These are phyloP conservation scores for Boloria euphrosyne DNA, from an alignment of 2,888 invertebrate species.

Conservation along the genomic window DNA sequence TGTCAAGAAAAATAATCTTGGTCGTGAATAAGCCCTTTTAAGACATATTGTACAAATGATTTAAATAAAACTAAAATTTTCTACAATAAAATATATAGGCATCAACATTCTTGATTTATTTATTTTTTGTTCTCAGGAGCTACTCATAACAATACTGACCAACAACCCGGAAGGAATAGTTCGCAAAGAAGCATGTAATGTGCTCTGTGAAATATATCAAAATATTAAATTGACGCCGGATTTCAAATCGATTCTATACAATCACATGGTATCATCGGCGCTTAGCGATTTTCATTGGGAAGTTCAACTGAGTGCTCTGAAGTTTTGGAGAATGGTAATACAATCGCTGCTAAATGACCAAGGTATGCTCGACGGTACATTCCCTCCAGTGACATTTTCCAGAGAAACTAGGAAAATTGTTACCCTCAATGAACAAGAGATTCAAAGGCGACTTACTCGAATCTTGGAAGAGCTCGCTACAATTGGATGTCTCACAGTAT, in stretches of 20 bases:
- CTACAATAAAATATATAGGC: background rate
- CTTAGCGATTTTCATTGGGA: slow-evolving; percentile 91
- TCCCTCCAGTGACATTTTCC: slow-evolving; percentile 91
- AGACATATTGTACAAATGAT: no score
- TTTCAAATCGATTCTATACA: slow-evolving; percentile 81
- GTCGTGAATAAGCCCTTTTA: no score
- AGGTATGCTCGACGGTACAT: slow-evolving; percentile 92
- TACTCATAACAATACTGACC: slow-evolving; percentile 81
- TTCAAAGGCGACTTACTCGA: slow-evolving; percentile 84
- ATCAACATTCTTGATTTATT: background rate
- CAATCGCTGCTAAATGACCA: slow-evolving; percentile 85
- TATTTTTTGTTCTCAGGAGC: slow-evolving; percentile 62
- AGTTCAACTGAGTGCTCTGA: slow-evolving; percentile 87
- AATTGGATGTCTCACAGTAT: slow-evolving; percentile 86
- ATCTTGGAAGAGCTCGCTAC: slow-evolving; percentile 86
- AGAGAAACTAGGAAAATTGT: slow-evolving; percentile 90
- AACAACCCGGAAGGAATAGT: slow-evolving; percentile 90
- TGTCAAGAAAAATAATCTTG: no score
- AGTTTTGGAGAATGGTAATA: slow-evolving; percentile 88
- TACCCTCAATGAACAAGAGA: slow-evolving; percentile 85
- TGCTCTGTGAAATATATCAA: slow-evolving; percentile 85
- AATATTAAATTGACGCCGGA: slow-evolving; percentile 82
- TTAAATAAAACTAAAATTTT: no score
- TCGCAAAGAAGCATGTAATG: slow-evolving; percentile 86
- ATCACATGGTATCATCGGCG: slow-evolving; percentile 85